Percentiles rank a stretch among this genome's conserved stretches.
phyloP scores from a whole-genome alignment of 2,113 vertebrate genomes.

The Noturus placidus region DNA sequence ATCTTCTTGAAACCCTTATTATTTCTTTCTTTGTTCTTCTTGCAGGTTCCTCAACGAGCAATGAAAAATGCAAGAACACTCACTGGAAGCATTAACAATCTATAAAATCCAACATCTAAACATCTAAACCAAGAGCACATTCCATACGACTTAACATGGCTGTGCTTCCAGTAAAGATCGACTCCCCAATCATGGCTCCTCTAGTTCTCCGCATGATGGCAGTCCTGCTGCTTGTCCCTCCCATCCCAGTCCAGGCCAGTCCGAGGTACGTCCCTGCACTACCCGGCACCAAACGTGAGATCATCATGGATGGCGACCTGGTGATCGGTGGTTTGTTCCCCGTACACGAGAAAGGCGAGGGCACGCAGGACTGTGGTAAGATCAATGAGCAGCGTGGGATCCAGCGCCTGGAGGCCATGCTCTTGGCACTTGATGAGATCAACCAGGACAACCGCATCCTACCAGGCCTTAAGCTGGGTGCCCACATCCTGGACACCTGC shows the following conservation, averaged over 20 bases:
- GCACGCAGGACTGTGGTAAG: conserved; percentile 90
- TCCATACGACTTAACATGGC: conserved; percentile 46
- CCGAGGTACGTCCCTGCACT: conserved; percentile 65
- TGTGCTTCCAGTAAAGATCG: conserved; percentile 53
- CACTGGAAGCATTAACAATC: background rate
- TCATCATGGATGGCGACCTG: conserved; percentile 95
- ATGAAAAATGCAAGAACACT: conserved; percentile 30
- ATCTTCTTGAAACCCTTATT: background rate
- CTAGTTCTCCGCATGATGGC: conserved; percentile 52
- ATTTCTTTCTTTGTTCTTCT: background rate
- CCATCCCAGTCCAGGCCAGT: conserved; percentile 65
- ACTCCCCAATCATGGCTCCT: conserved; percentile 46
- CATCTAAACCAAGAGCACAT: conserved; percentile 2
- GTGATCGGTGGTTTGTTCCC: conserved; percentile 96
- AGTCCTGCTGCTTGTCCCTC: conserved; percentile 59
- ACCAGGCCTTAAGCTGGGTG: conserved; percentile 86
- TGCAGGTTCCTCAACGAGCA: conserved; percentile 1
- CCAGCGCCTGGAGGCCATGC: conserved; percentile 97
- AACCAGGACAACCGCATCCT: conserved; percentile 86
- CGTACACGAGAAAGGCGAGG: conserved; percentile 92
- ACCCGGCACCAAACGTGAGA: conserved; percentile 80
- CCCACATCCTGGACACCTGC: conserved; percentile 95
- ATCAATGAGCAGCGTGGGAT: conserved; percentile 95
- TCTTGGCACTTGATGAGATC: conserved; percentile 93
- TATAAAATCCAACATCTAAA: conserved; percentile 49